Conservation (phyloP, 2,113 vertebrate genomes). For the Struthio camelus region DNA sequence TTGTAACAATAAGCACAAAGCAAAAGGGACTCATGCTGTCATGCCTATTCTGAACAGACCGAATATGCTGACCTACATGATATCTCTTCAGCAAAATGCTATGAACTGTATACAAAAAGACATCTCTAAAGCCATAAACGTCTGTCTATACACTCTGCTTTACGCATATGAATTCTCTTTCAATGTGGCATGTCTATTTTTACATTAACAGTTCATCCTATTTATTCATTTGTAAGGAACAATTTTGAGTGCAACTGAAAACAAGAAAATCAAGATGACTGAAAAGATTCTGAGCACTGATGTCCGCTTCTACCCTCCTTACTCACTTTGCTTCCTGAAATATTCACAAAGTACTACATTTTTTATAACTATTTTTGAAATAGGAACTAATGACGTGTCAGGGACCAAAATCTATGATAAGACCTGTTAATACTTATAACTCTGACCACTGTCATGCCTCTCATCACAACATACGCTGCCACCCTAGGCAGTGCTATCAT, state of each 20-base stretch:
- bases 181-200: background rate
- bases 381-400: background rate
- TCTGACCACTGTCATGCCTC: background rate
- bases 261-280: background rate
- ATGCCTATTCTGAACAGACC: background rate
- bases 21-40: background rate
- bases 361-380: background rate
- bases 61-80: background rate
- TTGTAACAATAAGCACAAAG: background rate
- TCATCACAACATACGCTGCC: background rate
- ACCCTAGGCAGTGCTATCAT: background rate
- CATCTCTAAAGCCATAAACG: background rate
- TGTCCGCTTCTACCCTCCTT: background rate
- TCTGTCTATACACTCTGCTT: background rate
- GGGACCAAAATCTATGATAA: background rate
- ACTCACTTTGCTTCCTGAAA: background rate
- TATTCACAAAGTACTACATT: background rate
- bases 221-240: background rate
- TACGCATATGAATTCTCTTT: background rate
- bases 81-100: background rate
- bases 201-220: background rate
- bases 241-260: background rate
- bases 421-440: background rate
- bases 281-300: background rate
- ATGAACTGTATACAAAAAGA: background rate